phyloP scores from a whole-genome alignment of 2,888 invertebrate genomes.

The Chrysolina americana region DNA sequence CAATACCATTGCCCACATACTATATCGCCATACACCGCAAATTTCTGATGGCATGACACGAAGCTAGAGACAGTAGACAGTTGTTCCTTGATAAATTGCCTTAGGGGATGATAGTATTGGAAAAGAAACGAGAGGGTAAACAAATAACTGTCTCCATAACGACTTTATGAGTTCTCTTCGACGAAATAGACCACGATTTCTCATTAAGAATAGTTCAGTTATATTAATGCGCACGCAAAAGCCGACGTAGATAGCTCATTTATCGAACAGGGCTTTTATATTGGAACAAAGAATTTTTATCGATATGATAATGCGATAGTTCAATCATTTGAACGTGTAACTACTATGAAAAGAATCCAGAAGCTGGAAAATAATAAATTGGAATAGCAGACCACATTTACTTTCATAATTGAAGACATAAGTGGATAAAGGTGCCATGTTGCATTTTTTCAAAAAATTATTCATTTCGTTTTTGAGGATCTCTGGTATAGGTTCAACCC shows the following conservation, averaged over 20 bases:
- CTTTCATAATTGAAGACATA: too few species aligned
- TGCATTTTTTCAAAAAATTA: too few species aligned
- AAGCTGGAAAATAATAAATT: too few species aligned
- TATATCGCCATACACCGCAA: background rate
- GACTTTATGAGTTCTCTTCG: slow-evolving; percentile 15
- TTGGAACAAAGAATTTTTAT: background rate
- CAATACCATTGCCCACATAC: background rate
- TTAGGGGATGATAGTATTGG: slow-evolving; percentile 2
- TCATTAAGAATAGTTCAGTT: slow-evolving; percentile 1
- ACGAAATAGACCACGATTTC: slow-evolving; percentile 8
- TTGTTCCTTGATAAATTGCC: slow-evolving; percentile 17
- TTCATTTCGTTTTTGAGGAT: too few species aligned
- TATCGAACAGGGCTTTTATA: background rate
- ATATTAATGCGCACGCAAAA: background rate
- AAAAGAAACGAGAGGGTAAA: slow-evolving; percentile 21
- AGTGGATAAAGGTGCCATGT: too few species aligned
- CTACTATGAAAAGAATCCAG: too few species aligned
- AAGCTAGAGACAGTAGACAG: slow-evolving; percentile 17
- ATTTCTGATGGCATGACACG: background rate
- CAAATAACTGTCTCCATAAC: slow-evolving; percentile 18
- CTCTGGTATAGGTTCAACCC: too few species aligned
- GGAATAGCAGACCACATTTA: too few species aligned
- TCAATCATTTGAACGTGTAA: too few species aligned
- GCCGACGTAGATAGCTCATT: background rate
- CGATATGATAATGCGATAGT: too few species aligned